phyloP scores from a whole-genome alignment of 2,888 invertebrate species.

The Tuberolachnus salignus region DNA sequence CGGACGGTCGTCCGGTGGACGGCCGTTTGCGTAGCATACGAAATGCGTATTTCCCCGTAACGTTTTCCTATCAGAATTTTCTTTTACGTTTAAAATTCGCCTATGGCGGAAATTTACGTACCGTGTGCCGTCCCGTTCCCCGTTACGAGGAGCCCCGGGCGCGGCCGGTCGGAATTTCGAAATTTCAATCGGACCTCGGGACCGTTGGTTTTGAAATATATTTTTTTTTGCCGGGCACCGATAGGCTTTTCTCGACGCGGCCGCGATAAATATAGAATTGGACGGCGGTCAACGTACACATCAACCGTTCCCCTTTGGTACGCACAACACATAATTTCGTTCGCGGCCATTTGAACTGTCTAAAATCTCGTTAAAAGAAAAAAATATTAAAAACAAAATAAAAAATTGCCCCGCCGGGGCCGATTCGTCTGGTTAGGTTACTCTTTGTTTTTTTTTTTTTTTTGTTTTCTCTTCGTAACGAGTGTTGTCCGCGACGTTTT shows the following conservation, averaged over 20 bases:
- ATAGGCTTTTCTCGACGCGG: slow-evolving; percentile 14
- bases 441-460: not conserved
- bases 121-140: too few species aligned
- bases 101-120: too few species aligned
- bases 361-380: slow-evolving; percentile 4
- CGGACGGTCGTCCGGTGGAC: too few species aligned
- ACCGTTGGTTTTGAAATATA: not conserved
- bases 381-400: too few species aligned
- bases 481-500: not conserved
- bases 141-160: too few species aligned
- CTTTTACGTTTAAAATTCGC: too few species aligned
- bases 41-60: too few species aligned
- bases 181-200: not conserved
- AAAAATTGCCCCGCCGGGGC: not conserved
- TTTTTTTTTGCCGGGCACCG: not conserved
- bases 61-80: too few species aligned
- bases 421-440: not conserved
- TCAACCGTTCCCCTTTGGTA: not conserved
- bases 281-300: slow-evolving; percentile 26
- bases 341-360: slow-evolving; percentile 9
- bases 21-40: too few species aligned
- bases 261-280: slow-evolving; percentile 46
- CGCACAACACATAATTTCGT: not conserved
- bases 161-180: not conserved
- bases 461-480: not conserved